Conservation (phyloP, 2,113 vertebrate species). For the Sinocyclocheilus maitianheensis region DNA sequence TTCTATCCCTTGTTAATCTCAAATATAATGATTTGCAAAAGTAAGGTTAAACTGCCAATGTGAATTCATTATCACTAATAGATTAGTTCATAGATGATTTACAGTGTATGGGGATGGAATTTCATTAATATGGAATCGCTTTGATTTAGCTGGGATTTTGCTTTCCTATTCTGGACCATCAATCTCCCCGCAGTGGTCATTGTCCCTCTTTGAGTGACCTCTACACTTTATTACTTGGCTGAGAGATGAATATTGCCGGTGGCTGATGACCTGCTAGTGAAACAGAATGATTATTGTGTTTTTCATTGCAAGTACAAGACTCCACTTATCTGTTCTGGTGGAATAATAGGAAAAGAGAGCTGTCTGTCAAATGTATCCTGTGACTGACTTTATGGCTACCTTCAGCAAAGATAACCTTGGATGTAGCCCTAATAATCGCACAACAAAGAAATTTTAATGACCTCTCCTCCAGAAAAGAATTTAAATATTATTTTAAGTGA, state of each 20-base stretch:
- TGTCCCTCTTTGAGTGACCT: conserved; percentile 73
- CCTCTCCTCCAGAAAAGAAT: not conserved
- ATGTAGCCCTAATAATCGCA: conserved; percentile 62
- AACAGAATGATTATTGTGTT: conserved; percentile 65
- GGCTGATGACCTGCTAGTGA: conserved; percentile 59
- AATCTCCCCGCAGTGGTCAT: conserved; percentile 70
- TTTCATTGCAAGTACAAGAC: conserved; percentile 67
- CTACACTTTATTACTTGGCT: conserved; percentile 62
- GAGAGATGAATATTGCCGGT: conserved; percentile 68
- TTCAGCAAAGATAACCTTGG: conserved; percentile 65
- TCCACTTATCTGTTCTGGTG: conserved; percentile 67
- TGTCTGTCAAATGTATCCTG: conserved; percentile 76
- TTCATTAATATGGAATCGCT: conserved; percentile 75
- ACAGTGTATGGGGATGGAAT: conserved; percentile 64
- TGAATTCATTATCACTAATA: conserved; percentile 82
- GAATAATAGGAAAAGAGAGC: conserved; percentile 72
- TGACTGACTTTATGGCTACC: conserved; percentile 68
- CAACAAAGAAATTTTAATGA: conserved; percentile 57
- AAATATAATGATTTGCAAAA: conserved; percentile 82
- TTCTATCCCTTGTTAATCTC: conserved; percentile 81
- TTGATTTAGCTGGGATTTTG: conserved; percentile 72
- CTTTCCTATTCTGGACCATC: conserved; percentile 64
- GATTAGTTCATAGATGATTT: conserved; percentile 79
- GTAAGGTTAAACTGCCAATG: conserved; percentile 81
- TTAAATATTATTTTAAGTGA: not conserved